Base-by-base conservation (phyloP, 2,797 vertebrate species). In the Malurus splendens region DNA sequence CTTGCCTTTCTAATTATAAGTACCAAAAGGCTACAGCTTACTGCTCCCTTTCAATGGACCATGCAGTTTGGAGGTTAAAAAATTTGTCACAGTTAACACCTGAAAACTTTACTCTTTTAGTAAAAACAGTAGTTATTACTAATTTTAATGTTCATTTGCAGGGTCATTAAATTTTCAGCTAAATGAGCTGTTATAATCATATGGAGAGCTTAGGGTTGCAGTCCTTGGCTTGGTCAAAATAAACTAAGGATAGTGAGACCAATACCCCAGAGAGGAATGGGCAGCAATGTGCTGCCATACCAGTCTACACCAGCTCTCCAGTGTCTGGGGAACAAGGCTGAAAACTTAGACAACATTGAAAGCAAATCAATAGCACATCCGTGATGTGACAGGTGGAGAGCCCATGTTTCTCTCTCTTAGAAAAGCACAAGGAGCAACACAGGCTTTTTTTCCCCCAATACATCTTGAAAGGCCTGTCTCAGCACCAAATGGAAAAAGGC, bases 331-430 rank as follows among this genome's bases (percentile, higher is more conserved):
- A 28, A 55, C 4, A 7, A 33, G 23, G 41, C 14, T 57, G 19
- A 33, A 39, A 27, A 50, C 7, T 22, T 41, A 12, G 6, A 14
- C 51, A 66, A 39, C 14, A 25, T 4, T 50, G 44, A 52, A 74
- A 68, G 41, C 9, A 62, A 59, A 45, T 23, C 18, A 47, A 22
- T 7, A 62, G 7, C 8, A 12, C 3, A 4, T 27, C 33, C 0
- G 0, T 6, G 3, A 4, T 14, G 8, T 33, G 50, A 44, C 22
- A 9, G 28, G 22, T 44, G 17, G 52, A 50, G 17, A 70, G 8
- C 13, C 12, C 22, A 1, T 9, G 12, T 14, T 72, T 60, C 32
- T 45, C 12, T 30, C 39, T 72, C 18, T 50, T 28, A 23, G 7
- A 14, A 90, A 91, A 60, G 18, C 18, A 54, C 41, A 45, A 52